Evolutionary conservation across 2,888 invertebrate genomes (phyloP).

Genomic region (Tortricodes alternella): DNA sequence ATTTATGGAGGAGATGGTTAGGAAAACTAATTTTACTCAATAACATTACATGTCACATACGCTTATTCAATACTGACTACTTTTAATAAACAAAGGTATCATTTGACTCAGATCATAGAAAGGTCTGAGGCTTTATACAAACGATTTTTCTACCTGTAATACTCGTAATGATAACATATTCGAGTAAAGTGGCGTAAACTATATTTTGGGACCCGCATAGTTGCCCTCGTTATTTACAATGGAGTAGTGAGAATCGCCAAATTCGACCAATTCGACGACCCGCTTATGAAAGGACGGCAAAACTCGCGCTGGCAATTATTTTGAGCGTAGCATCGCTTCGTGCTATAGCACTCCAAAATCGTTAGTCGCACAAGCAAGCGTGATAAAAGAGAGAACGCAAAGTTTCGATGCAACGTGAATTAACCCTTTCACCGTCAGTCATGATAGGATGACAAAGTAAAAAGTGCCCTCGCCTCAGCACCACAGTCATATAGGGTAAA

Average conservation of each 20-base stretch:
- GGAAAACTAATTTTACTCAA: conserved; percentile 77
- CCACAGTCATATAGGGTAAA: too few relatives aligned
- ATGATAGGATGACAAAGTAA: too few relatives aligned
- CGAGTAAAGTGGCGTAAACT: neutral
- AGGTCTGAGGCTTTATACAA: too few relatives aligned
- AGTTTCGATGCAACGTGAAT: too few relatives aligned
- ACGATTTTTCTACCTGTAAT: too few relatives aligned
- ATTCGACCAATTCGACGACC: conserved; percentile 1
- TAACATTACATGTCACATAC: conserved; percentile 56
- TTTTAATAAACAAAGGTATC: too few relatives aligned
- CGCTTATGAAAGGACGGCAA: conserved; percentile 1
- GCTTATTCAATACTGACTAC: conserved; percentile 30
- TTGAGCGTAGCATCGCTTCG: conserved; percentile 2
- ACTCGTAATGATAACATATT: neutral
- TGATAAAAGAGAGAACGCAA: too few relatives aligned
- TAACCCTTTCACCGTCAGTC: too few relatives aligned
- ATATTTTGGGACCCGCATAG: neutral
- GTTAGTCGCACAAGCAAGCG: neutral
- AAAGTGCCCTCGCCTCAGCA: too few relatives aligned
- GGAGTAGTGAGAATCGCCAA: conserved; percentile 10
- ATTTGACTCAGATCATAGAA: too few relatives aligned
- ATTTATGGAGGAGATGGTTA: conserved; percentile 79
- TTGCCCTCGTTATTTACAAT: conserved; percentile 13
- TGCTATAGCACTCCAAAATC: neutral
- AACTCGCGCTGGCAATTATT: conserved; percentile 10